Evolutionary conservation across 2,797 vertebrate species (phyloP), one percentile per base, ranked within the genome.

Genomic region (Ceyx erithaca): DNA sequence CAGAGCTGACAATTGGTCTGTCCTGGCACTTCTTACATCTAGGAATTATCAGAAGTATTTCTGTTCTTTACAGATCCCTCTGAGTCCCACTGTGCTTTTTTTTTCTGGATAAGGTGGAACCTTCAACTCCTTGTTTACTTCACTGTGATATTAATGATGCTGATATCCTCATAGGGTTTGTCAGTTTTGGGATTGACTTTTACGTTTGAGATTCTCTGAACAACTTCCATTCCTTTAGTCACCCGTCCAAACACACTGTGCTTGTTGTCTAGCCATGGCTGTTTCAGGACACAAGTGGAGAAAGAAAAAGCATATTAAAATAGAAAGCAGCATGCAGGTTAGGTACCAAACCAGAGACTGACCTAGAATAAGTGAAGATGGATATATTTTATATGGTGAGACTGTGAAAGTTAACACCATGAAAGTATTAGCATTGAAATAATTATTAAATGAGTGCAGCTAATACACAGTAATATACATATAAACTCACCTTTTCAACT

Each of bases 261-360:
- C 95, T 99, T 99, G 98, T 99, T 99, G 96, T 99, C 99, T 5
- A 99, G 98, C 99, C 99, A 99, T 0, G 99, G 99, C 99, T 99
- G 96, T 67, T 82, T 17, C 77, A 61, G 80, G 86, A 72, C 23
- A 91, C 28, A 94, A 19, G 26, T 83, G 25, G 14, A 90, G n/a
- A 79, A 49, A 85, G 37, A 83, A 48, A 89, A 89, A 15, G 4
- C 12, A 3, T 15, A 37, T 89, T 94, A 80, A 78, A 79, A 80
- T 7, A 63, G 23, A 62, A 76, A 52, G 19, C 14, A 72, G 19
- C 14, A 26, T 13, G 10, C 15, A 73, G 7, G 20, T 58, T 58
- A 78, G 31, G 30, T 59, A 84, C 16, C 57, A 85, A 55, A 31
- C 3, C 16, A 41, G 19, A 67, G 9, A 71, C 16, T 59, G 26